Evolutionary conservation across 2,888 invertebrate genomes (phyloP), one percentile per base, ranked within the genome.

Genomic region (Isotomurus palustris): DNA sequence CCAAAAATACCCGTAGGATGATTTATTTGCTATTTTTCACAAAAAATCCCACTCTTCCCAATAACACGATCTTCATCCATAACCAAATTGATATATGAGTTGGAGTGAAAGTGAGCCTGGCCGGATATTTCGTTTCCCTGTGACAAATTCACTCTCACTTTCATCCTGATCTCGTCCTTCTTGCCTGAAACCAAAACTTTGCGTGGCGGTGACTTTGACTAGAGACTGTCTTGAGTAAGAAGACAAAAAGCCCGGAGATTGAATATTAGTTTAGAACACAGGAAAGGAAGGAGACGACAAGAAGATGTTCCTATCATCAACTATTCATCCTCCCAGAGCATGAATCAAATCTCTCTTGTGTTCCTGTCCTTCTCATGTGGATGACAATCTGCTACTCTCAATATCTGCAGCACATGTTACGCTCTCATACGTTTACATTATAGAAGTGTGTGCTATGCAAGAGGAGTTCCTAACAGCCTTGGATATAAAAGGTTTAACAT

Each of bases 11-110:
- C n/a, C n/a, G n/a, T n/a, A n/a, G n/a, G n/a, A n/a, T n/a, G n/a
- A n/a, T n/a, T n/a, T n/a, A n/a, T n/a, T n/a, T n/a, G n/a, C n/a
- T n/a, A n/a, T n/a, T n/a, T n/a, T n/a, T n/a, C n/a, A n/a, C n/a
- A n/a, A n/a, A n/a, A n/a, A n/a, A n/a, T n/a, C n/a, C n/a, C n/a
- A n/a, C n/a, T n/a, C n/a, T n/a, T n/a, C n/a, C n/a, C n/a, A n/a
- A n/a, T n/a, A n/a, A n/a, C n/a, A n/a, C n/a, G n/a, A n/a, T n/a
- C n/a, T n/a, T n/a, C n/a, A n/a, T n/a, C n/a, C n/a, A n/a, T n/a
- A n/a, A 5, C 35, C 28, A 54, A 58, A 58, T 58, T 58, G 58
- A 58, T 58, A 58, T 54, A 58, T 54, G 58, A 58, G 53, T 43
- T 43, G 32, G 53, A 58, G 43, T 48, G 47, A 24, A 43, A 24